These are phyloP conservation scores for Frankliniella fusca DNA, from an alignment of 2,888 invertebrate species.

Conservation along the genomic window DNA sequence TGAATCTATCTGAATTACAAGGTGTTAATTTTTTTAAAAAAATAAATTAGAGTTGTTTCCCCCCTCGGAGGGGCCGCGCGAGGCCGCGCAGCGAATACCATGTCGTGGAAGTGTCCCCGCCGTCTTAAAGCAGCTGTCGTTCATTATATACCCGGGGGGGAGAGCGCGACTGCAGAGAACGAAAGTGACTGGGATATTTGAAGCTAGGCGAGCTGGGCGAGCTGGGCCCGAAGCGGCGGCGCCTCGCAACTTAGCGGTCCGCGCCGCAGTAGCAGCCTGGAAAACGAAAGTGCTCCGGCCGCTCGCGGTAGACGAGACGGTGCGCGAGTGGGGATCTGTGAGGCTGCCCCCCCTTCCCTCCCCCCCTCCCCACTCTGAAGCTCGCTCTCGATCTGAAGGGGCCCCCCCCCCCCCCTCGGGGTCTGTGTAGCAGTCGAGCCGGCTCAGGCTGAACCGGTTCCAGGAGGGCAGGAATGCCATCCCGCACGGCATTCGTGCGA, in stretches of 20 bases:
- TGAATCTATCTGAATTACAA: too few relatives aligned
- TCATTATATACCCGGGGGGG: too few relatives aligned
- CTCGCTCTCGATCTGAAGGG: neutral
- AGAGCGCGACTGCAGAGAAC: neutral
- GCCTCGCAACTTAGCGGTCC: neutral
- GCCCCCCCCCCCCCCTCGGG: neutral
- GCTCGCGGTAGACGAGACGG: neutral
- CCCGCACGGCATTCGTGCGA: neutral
- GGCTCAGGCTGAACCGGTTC: neutral
- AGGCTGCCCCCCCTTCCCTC: neutral
- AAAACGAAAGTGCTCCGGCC: conserved; percentile 7
- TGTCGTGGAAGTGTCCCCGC: too few relatives aligned
- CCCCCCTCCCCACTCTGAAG: too few relatives aligned
- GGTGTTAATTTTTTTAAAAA: too few relatives aligned
- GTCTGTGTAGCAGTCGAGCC: neutral
- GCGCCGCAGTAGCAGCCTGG: neutral
- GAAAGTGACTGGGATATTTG: neutral
- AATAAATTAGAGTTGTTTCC: too few relatives aligned
- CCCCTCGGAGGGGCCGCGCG: too few relatives aligned
- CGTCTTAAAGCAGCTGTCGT: too few relatives aligned
- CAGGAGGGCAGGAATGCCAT: neutral
- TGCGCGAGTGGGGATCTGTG: neutral
- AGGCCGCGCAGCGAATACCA: neutral
- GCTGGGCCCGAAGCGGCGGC: neutral
- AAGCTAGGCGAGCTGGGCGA: neutral